phyloP scores from a whole-genome alignment of 2,888 invertebrate genomes.

The Machimus atricapillus region DNA sequence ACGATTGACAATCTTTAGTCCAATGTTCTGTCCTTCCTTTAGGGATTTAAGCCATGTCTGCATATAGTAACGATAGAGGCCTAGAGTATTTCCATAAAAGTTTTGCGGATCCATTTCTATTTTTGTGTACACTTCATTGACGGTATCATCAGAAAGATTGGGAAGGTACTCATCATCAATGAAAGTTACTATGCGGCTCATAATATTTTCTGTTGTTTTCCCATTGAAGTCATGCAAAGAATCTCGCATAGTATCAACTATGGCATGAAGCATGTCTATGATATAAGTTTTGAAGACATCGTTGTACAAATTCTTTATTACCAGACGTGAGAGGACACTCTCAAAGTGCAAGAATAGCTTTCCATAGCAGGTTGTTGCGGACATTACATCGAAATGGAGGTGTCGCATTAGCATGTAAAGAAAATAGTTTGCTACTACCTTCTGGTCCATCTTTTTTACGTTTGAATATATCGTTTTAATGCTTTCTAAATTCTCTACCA shows the following conservation, averaged over 20 bases:
- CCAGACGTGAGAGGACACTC: neutral
- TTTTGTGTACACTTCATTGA: neutral
- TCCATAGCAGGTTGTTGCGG: neutral
- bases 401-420: neutral
- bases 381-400: neutral
- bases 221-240: neutral
- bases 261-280: neutral
- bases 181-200: neutral
- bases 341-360: conserved; percentile 6
- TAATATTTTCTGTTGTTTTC: neutral
- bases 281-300: neutral
- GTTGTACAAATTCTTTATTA: neutral
- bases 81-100: conserved; percentile 7
- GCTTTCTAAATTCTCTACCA: neutral
- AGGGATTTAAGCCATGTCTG: neutral
- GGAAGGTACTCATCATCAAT: conserved; percentile 2
- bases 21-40: neutral
- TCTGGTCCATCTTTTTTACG: neutral
- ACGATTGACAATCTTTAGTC: neutral
- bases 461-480: neutral
- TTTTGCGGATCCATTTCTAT: neutral
- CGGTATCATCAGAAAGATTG: neutral
- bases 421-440: conserved; percentile 3
- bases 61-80: neutral
- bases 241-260: neutral